These are phyloP conservation scores for Sinocyclocheilus anophthalmus DNA, from an alignment of 2,113 vertebrate species.

Conservation along the genomic window DNA sequence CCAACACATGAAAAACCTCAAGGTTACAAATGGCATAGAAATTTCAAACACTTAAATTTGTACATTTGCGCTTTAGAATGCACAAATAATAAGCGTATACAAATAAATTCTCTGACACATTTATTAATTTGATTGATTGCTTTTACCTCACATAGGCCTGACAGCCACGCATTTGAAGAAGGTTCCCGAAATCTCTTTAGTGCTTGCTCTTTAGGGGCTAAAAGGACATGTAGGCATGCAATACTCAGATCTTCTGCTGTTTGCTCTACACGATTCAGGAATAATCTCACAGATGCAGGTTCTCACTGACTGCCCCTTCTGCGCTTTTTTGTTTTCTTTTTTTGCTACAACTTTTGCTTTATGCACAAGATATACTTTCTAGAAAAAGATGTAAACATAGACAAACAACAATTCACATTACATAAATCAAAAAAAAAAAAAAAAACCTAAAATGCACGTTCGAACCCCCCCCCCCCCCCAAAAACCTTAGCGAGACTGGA, in stretches of 20 bases:
- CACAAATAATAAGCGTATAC: conserved; percentile 17
- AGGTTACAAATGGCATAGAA: conserved; percentile 31
- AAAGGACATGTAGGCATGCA: conserved; percentile 37
- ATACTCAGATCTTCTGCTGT: conserved; percentile 9
- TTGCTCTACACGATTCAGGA: conserved; percentile 23
- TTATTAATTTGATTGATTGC: background rate
- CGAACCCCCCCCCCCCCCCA: no score
- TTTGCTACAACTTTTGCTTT: conserved; percentile 79
- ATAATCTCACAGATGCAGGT: background rate
- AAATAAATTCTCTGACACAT: background rate
- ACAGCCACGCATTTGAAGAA: background rate
- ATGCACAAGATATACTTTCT: conserved; percentile 47
- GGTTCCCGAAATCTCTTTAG: conserved; percentile 1
- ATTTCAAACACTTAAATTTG: conserved; percentile 34
- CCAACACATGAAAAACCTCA: conserved; percentile 58
- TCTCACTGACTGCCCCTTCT: background rate
- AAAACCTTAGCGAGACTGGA: conserved; percentile 28
- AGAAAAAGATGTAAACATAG: conserved; percentile 34
- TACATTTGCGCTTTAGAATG: conserved; percentile 19
- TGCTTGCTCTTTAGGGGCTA: background rate
- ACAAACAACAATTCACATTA: conserved; percentile 33
- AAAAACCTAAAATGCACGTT: background rate
- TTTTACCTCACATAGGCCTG: conserved; percentile 13
- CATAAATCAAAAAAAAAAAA: background rate
- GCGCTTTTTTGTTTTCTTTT: background rate